phyloP scores from a whole-genome alignment of 2,797 vertebrate genomes.

The Onychomys torridus region DNA sequence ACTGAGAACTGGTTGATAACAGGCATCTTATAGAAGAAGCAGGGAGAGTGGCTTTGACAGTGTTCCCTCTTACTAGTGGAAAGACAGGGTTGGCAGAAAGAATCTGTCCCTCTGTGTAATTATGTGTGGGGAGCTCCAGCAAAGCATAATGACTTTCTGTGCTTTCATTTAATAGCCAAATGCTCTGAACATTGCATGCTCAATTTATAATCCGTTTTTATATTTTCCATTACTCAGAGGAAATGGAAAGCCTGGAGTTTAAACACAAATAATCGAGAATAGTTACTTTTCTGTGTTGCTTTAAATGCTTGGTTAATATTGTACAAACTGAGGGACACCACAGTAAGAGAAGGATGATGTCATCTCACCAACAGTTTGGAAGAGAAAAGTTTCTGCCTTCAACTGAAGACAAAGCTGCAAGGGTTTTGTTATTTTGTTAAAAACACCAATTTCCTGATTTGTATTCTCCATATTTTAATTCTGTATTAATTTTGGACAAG shows the following conservation, averaged over 20 bases:
- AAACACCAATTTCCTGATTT: background rate
- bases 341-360: background rate
- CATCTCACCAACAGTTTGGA: background rate
- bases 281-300: background rate
- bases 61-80: background rate
- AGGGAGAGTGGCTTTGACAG: slow-evolving; percentile 13
- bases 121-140: slow-evolving; percentile 4
- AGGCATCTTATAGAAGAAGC: slow-evolving; percentile 18
- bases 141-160: slow-evolving; percentile 27
- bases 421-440: background rate
- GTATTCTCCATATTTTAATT: background rate
- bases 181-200: slow-evolving; percentile 29
- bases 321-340: background rate
- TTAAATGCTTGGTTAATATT: slow-evolving; percentile 6
- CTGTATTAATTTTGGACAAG: slow-evolving; percentile 9
- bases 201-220: slow-evolving; percentile 51
- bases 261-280: slow-evolving; percentile 59
- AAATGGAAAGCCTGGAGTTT: slow-evolving; percentile 54
- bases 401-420: background rate
- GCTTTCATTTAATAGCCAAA: slow-evolving; percentile 64
- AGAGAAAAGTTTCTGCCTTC: slow-evolving; percentile 1
- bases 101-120: background rate
- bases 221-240: slow-evolving; percentile 67
- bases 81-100: slow-evolving; percentile 42
- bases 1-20: background rate